Evolutionary conservation across 2,113 vertebrate species (phyloP).

Genomic region (Chionis minor): DNA sequence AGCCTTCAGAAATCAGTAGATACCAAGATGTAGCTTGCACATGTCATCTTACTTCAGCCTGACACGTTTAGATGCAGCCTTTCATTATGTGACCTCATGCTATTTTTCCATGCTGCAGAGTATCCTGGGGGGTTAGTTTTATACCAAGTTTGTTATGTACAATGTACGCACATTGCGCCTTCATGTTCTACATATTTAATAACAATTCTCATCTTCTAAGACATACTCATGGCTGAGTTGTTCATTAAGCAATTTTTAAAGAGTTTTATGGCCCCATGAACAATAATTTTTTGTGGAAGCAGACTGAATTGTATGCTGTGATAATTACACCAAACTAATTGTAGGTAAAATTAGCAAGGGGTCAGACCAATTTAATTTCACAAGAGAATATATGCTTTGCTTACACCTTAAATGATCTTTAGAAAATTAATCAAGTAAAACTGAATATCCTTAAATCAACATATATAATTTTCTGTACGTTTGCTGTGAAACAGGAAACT

Average conservation of each 20-base stretch:
- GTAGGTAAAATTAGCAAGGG: constrained; percentile 75
- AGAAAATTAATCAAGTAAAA: constrained; percentile 64
- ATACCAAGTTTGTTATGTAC: background rate
- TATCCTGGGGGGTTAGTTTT: background rate
- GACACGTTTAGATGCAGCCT: background rate
- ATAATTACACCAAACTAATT: constrained; percentile 80
- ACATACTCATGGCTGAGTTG: constrained; percentile 67
- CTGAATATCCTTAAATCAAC: constrained; percentile 49
- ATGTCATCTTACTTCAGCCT: background rate
- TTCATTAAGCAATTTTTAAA: constrained; percentile 78
- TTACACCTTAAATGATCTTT: constrained; percentile 67
- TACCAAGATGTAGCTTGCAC: background rate
- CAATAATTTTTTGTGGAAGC: constrained; percentile 77
- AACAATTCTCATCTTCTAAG: constrained; percentile 53
- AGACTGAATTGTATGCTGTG: constrained; percentile 68
- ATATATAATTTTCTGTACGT: constrained; percentile 9
- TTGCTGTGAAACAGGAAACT: constrained; percentile 5
- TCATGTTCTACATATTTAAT: constrained; percentile 43
- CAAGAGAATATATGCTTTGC: constrained; percentile 68
- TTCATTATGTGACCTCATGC: background rate
- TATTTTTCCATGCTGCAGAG: rapidly evolving
- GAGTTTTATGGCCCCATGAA: constrained; percentile 74
- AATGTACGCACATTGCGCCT: background rate
- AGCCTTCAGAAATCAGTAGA: background rate
- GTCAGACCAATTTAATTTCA: constrained; percentile 59